Base-by-base conservation (phyloP, 2,888 invertebrate genomes). In the Macroteleia sp. region DNA sequence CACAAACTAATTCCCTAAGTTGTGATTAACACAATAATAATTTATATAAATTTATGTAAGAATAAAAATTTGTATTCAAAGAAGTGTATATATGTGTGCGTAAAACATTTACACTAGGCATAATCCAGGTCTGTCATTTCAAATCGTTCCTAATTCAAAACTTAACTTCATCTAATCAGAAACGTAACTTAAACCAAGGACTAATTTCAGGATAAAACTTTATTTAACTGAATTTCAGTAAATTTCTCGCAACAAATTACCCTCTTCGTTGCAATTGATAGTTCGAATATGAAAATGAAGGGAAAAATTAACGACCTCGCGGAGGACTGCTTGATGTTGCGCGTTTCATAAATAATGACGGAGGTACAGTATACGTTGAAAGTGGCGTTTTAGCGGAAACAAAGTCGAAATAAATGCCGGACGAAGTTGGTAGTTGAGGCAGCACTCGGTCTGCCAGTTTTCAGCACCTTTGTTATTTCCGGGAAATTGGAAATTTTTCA, bases 401-500 rank as follows among this genome's bases (percentile, higher is more conserved):
- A 71, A 69, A 77, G 79, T 52, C 74, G 66, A 64, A 75, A 78
- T 82, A 78, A 77, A 81, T 80, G 74, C 46, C 67, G 46, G 54
- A 16, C 6, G 25, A 14, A 36, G 28, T n/a, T n/a, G n/a, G n/a
- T n/a, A 46, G 46, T 6, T 46, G 36, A 22, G 39, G 14, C 34
- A 1, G 42, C 19, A 25, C 42, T 19, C 28, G 48, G 46, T 50
- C 79, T n/a, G n/a, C n/a, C n/a, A n/a, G n/a, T n/a, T n/a, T n/a
- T n/a, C n/a, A n/a, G n/a, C 70, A 81, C 79, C 79, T 82, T 85
- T 83, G 82, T 85, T 85, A 86, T 86, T 83, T 78, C 80, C 81
- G 81, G 82, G 82, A 85, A 86, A 85, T 85, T 85, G 86, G 81
- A 85, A 85, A 85, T 82, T 85, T 86, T 84, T 85, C 82, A 57